Conservation (phyloP, 2,797 vertebrate genomes). For the Micrastur ruficollis region DNA sequence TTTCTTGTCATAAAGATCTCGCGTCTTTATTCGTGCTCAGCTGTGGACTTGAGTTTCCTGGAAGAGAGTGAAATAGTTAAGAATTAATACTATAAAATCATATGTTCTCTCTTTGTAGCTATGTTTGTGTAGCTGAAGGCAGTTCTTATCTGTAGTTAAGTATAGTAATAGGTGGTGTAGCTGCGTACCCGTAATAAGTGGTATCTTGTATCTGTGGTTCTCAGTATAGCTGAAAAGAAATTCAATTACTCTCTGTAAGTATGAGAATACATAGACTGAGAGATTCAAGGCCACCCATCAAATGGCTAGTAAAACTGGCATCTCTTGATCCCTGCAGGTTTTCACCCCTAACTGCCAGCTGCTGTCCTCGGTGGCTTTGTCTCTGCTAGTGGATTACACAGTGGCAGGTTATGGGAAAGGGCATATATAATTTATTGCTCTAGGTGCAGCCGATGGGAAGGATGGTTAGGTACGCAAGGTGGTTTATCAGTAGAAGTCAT, state of each 20-base stretch:
- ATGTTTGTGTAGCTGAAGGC: background rate
- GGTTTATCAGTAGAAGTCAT: slow-evolving; percentile 3
- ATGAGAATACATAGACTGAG: background rate
- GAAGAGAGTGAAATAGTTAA: slow-evolving; percentile 34
- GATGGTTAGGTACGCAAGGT: background rate
- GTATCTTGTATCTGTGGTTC: background rate
- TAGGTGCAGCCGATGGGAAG: background rate
- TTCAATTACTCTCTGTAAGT: background rate
- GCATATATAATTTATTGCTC: background rate
- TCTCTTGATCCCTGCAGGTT: background rate
- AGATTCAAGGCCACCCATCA: background rate
- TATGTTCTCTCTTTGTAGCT: background rate
- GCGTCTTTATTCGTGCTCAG: slow-evolving; percentile 42
- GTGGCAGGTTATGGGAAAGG: background rate
- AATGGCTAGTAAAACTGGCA: background rate
- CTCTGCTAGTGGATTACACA: background rate
- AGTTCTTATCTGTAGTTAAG: background rate
- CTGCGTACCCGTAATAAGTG: background rate
- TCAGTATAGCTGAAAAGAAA: background rate
- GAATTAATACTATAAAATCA: slow-evolving; percentile 9
- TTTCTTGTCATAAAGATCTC: slow-evolving; percentile 45
- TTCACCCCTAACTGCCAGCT: background rate
- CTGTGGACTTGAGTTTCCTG: slow-evolving; percentile 28
- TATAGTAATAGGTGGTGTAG: background rate
- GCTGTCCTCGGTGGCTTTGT: background rate